These are phyloP conservation scores for Artibeus jamaicensis DNA, from an alignment of 2,797 vertebrate species.

Conservation along the genomic window DNA sequence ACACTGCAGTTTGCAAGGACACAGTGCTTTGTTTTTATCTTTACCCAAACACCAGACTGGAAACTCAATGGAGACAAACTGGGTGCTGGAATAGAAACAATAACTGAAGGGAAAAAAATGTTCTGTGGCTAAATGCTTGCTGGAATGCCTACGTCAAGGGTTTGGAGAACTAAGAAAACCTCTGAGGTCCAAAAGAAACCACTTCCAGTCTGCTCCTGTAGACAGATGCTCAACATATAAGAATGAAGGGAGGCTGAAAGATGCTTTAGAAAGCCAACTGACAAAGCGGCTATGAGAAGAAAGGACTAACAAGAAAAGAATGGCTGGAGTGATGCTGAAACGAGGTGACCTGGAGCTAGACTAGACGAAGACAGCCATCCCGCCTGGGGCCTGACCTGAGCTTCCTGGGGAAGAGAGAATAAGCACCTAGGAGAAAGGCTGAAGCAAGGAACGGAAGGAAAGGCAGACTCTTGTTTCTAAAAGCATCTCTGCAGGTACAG, in stretches of 20 bases:
- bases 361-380: not conserved
- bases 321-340: not conserved
- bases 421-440: not conserved
- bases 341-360: not conserved
- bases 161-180: slow-evolving; percentile 33
- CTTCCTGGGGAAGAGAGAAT: not conserved
- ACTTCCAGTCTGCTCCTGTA: slow-evolving; percentile 7
- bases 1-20: slow-evolving; percentile 76
- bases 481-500: not conserved
- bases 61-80: slow-evolving; percentile 8
- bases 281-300: not conserved
- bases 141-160: not conserved
- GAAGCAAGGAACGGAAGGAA: not conserved
- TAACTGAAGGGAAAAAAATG: not conserved
- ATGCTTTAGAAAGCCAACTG: not conserved
- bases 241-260: not conserved
- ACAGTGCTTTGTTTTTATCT: slow-evolving; percentile 56
- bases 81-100: slow-evolving; percentile 32
- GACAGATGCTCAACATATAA: not conserved
- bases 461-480: not conserved
- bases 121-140: not conserved
- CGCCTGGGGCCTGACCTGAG: not conserved
- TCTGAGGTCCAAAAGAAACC: slow-evolving; percentile 21
- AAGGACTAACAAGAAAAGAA: not conserved
- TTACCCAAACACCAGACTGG: slow-evolving; percentile 59